A percentile compares a stretch with the other conserved stretches of the same genome.
These are phyloP conservation scores for Beroe forskalii DNA, from an alignment of 37 sponge, comb jelly and placozoan genomes.

Conservation along the genomic window DNA sequence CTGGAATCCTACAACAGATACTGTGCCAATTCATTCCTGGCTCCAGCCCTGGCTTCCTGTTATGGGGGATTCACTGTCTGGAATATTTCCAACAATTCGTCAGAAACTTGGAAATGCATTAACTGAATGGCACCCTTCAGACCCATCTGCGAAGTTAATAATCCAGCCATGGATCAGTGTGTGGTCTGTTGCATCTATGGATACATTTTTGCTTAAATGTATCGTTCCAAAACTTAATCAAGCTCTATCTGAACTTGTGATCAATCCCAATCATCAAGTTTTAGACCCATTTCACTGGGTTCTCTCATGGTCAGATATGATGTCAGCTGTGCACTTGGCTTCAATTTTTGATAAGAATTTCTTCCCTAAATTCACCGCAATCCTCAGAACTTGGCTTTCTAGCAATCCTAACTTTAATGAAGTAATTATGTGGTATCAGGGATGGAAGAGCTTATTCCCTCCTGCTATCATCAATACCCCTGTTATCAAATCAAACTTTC, in stretches of 20 bases:
- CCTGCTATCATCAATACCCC: slow-evolving; percentile 73
- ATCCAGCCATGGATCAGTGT: slow-evolving; percentile 92
- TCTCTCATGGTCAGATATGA: slow-evolving; percentile 86
- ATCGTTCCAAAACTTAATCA: slow-evolving; percentile 86
- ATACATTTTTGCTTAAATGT: slow-evolving; percentile 77
- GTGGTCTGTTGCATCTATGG: slow-evolving; percentile 83
- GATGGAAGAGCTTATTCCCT: slow-evolving; percentile 90
- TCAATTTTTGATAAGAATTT: slow-evolving; percentile 83
- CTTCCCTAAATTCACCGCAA: slow-evolving; percentile 90
- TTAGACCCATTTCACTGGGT: slow-evolving; percentile 87
- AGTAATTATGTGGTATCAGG: slow-evolving; percentile 88
- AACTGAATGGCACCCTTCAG: slow-evolving; percentile 93
- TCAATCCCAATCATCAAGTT: slow-evolving; percentile 84
- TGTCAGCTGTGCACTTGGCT: slow-evolving; percentile 81
- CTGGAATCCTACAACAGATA: slow-evolving; percentile 95
- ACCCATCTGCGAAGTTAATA: slow-evolving; percentile 84
- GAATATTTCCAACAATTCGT: slow-evolving; percentile 81
- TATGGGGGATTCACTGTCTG: slow-evolving; percentile 72
- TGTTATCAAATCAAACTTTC: slow-evolving; percentile 74
- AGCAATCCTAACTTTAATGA: slow-evolving; percentile 87
- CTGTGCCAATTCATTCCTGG: slow-evolving; percentile 92
- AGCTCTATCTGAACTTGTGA: slow-evolving; percentile 74
- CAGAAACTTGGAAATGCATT: slow-evolving; percentile 90
- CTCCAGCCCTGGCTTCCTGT: slow-evolving; percentile 95
- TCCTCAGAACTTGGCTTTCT: slow-evolving; percentile 78